Percentiles rank a stretch among this genome's conserved stretches.
Evolutionary conservation across 2,113 vertebrate species (phyloP).

Genomic region (Corvus cornix): DNA sequence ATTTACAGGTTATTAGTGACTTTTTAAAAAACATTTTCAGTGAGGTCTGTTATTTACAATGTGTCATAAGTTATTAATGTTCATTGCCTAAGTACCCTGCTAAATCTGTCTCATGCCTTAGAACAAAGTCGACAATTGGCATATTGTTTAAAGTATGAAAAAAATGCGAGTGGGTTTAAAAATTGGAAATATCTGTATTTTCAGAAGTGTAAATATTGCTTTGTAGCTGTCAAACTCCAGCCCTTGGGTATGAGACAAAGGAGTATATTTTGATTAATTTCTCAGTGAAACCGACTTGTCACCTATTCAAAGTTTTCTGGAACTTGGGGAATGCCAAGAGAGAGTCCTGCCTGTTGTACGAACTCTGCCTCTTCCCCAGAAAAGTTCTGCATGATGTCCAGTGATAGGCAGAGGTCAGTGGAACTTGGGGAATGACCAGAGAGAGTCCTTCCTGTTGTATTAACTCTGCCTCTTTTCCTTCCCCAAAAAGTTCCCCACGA

Average conservation of each 20-base stretch:
- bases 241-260: background rate
- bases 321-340: background rate
- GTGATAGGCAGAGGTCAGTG: constrained; percentile 84
- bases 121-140: constrained; percentile 79
- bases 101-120: constrained; percentile 70
- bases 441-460: background rate
- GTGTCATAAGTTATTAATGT: constrained; percentile 80
- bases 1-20: constrained; percentile 79
- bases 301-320: background rate
- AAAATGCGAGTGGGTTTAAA: constrained; percentile 73
- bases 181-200: constrained; percentile 58
- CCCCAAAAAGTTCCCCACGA: constrained; percentile 70
- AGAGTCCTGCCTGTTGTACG: background rate
- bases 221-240: constrained; percentile 42
- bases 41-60: constrained; percentile 75
- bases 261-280: background rate
- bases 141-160: constrained; percentile 73
- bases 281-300: background rate
- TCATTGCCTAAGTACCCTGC: constrained; percentile 71
- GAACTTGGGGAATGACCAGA: background rate
- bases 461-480: constrained; percentile 12
- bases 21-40: constrained; percentile 72
- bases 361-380: background rate
- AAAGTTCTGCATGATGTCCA: constrained; percentile 78
- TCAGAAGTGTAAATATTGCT: constrained; percentile 30